phyloP scores from a whole-genome alignment of 2,888 invertebrate species.

The Brachycybe producta region DNA sequence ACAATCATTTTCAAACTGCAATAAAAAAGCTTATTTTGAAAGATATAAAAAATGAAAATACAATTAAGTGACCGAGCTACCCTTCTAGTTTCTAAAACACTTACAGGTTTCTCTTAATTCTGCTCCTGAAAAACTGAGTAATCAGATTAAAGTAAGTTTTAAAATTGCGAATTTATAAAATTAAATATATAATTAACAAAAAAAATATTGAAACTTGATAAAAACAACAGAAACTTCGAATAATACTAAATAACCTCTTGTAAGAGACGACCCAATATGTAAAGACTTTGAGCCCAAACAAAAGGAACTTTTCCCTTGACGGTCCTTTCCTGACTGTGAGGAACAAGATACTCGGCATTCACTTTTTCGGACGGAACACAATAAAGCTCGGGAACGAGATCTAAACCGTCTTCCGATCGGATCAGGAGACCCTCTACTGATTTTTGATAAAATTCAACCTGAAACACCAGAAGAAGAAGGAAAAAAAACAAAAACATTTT shows the following conservation, averaged over 20 bases:
- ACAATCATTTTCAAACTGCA: too few species aligned
- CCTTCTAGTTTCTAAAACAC: too few species aligned
- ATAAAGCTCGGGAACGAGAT: slow-evolving; percentile 84
- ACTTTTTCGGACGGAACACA: slow-evolving; percentile 73
- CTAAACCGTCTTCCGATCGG: slow-evolving; percentile 72
- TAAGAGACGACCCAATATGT: slow-evolving; percentile 81
- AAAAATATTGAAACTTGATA: not conserved
- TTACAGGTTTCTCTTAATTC: too few species aligned
- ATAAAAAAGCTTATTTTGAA: too few species aligned
- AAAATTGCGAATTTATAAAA: too few species aligned
- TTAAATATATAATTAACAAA: not conserved
- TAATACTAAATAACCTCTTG: slow-evolving; percentile 56
- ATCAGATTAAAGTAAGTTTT: too few species aligned
- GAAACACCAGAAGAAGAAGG: too few species aligned
- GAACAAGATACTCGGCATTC: slow-evolving; percentile 69
- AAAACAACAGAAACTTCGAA: not conserved
- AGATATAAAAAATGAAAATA: too few species aligned
- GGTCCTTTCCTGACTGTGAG: slow-evolving; percentile 77
- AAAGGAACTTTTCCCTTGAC: slow-evolving; percentile 85
- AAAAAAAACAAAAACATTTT: slow-evolving; percentile 10
- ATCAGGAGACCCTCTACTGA: slow-evolving; percentile 48
- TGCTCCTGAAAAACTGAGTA: too few species aligned
- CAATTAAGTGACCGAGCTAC: too few species aligned
- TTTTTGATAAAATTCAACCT: slow-evolving; percentile 34
- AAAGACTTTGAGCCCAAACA: slow-evolving; percentile 96